Evolutionary conservation across 2,113 vertebrate species (phyloP), one percentile per base, ranked within the genome.

Genomic region (Polypterus senegalus): DNA sequence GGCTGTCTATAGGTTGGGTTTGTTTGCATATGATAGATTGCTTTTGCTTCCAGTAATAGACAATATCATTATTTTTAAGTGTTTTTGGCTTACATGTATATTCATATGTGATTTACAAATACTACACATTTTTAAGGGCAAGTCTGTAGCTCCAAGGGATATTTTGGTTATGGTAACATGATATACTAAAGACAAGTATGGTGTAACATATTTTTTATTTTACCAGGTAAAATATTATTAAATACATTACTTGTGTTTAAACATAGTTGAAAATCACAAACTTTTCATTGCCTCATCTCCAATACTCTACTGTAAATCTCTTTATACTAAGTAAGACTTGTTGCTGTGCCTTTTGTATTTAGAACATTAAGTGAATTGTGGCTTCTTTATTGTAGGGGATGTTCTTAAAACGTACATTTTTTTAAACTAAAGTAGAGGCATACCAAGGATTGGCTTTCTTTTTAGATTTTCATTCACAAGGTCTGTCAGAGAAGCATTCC

Each of bases 391-490:
- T 61, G 54, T 62, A 66, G 6, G 10, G 0, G 52, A 61, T 71
- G 69, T 63, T 69, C 67, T 62, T 57, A 58, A 58, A 71, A 67
- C 63, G 46, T 73, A 57, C 4, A 61, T 27, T 27, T 27, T 73
- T 68, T 70, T 69, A 57, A 62, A 67, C 64, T 3, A 46, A 68
- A 48, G 63, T 62, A 63, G 73, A 59, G 73, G 71, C 72, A 76
- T 73, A 67, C 59, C 48, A 58, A 61, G 69, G 59, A 58, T 52
- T 71, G 66, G 73, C 74, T 80, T 75, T 74, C 51, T 72, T 74
- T 69, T 67, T 71, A 66, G 61, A 52, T 44, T 62, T 78, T 74
- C 76, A 78, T 83, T 84, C 74, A 82, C 74, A 76, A 78, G 71
- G 65, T 73, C 68, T 72, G 68, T 80, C 68, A 65, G 58, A 67